Percentiles rank a stretch among this genome's conserved stretches.
These are phyloP conservation scores for Agrilus mali DNA, from an alignment of 2,888 invertebrate genomes.

Conservation along the genomic window DNA sequence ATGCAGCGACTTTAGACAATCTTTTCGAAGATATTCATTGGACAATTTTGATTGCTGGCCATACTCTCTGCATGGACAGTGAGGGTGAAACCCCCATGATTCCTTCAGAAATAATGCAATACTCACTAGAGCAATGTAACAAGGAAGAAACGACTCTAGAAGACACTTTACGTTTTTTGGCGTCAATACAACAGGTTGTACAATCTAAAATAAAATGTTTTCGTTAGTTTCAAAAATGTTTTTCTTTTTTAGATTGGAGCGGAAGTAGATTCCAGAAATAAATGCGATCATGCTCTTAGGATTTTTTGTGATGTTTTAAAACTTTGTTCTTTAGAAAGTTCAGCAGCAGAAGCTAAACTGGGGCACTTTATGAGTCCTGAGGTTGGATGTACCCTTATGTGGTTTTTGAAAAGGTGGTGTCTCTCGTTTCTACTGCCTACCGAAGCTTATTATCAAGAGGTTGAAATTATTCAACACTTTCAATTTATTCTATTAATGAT, in stretches of 20 bases:
- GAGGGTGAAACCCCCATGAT: constrained; percentile 55
- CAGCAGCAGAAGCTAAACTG: constrained; percentile 54
- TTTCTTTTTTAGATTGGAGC: constrained; percentile 1
- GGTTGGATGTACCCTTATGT: constrained; percentile 61
- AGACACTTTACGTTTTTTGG: constrained; percentile 28
- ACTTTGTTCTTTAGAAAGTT: constrained; percentile 63
- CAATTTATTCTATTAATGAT: not conserved
- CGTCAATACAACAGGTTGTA: constrained; percentile 21
- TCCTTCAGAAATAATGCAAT: constrained; percentile 49
- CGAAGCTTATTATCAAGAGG: constrained; percentile 45
- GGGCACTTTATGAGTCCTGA: constrained; percentile 63
- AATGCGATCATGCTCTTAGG: constrained; percentile 40
- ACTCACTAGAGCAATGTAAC: constrained; percentile 41
- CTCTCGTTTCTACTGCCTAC: constrained; percentile 56
- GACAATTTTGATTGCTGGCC: constrained; percentile 67
- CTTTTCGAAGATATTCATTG: constrained; percentile 86
- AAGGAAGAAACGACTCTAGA: constrained; percentile 24
- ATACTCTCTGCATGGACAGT: constrained; percentile 52
- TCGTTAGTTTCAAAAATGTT: not conserved
- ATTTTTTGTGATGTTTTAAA: constrained; percentile 59
- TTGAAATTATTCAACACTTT: constrained; percentile 19
- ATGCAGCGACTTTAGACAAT: constrained; percentile 36
- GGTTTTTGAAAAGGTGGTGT: constrained; percentile 70
- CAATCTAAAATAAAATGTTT: not conserved
- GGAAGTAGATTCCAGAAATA: constrained; percentile 25